Evolutionary conservation across 2,797 vertebrate genomes (phyloP).

Genomic region (Coilia nasus): DNA sequence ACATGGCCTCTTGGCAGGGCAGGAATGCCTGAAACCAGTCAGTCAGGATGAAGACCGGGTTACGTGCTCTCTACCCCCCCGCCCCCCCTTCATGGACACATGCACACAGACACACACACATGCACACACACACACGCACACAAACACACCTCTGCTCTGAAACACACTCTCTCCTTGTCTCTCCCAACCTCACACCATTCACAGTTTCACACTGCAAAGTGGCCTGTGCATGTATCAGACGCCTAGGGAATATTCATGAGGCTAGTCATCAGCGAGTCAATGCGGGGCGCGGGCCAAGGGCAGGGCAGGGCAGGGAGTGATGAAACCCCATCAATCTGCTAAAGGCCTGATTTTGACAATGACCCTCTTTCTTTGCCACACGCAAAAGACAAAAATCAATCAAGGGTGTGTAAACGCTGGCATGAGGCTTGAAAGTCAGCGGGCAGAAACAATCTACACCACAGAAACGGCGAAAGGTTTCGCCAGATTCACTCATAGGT

Average conservation of each 20-base stretch:
- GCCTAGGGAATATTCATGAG: slow-evolving; percentile 2
- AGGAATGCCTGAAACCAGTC: slow-evolving; percentile 66
- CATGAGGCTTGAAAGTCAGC: background rate
- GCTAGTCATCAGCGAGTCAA: background rate
- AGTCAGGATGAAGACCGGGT: slow-evolving; percentile 63
- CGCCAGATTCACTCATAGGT: background rate
- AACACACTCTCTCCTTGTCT: background rate
- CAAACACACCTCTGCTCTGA: background rate
- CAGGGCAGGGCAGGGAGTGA: background rate
- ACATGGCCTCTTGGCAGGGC: slow-evolving; percentile 50
- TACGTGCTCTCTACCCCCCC: slow-evolving; percentile 37
- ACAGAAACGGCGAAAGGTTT: background rate
- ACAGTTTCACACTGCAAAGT: background rate
- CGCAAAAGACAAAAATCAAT: background rate
- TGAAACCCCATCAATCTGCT: background rate
- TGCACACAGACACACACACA: background rate
- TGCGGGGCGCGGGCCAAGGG: background rate
- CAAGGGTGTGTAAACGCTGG: background rate
- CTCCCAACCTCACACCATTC: background rate
- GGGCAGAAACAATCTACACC: background rate
- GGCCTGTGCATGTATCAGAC: background rate
- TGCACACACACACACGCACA: background rate
- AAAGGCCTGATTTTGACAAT: background rate
- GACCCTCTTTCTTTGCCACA: background rate
- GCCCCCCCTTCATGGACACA: slow-evolving; percentile 23